Evolutionary conservation across 2,113 vertebrate genomes (phyloP).

Genomic region (Apus apus): DNA sequence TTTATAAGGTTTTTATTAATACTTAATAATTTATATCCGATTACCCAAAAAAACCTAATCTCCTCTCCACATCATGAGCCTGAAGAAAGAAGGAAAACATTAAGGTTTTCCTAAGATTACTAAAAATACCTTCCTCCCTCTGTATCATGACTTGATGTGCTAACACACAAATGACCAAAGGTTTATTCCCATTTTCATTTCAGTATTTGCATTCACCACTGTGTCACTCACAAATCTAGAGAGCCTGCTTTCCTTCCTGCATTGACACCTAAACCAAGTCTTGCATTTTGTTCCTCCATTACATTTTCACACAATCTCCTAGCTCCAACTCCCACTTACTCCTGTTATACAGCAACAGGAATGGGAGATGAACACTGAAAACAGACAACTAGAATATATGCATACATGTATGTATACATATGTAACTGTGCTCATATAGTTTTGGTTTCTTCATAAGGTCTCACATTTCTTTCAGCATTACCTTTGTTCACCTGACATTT

Average conservation of each 20-base stretch:
- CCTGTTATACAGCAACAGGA: background rate
- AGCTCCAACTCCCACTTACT: background rate
- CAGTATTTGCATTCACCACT: background rate
- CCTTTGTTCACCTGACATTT: background rate
- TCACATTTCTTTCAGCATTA: background rate
- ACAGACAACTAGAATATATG: background rate
- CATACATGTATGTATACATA: no score
- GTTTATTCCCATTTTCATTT: background rate
- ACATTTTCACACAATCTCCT: background rate
- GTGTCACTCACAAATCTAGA: background rate
- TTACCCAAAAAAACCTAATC: background rate
- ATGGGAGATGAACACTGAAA: background rate
- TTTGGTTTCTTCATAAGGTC: background rate
- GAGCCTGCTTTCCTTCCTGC: background rate
- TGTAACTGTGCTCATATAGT: background rate
- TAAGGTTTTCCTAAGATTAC: background rate
- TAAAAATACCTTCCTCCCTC: background rate
- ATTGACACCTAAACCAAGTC: background rate
- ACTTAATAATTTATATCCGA: background rate
- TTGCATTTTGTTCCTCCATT: background rate
- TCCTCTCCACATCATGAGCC: background rate
- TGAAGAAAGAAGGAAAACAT: background rate
- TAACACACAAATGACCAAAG: background rate
- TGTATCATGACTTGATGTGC: background rate
- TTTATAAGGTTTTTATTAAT: background rate